A percentile compares a stretch with the other conserved stretches of the same genome.
Evolutionary conservation across 2,797 vertebrate species (phyloP).

Genomic region (Sebastolobus altivelis): DNA sequence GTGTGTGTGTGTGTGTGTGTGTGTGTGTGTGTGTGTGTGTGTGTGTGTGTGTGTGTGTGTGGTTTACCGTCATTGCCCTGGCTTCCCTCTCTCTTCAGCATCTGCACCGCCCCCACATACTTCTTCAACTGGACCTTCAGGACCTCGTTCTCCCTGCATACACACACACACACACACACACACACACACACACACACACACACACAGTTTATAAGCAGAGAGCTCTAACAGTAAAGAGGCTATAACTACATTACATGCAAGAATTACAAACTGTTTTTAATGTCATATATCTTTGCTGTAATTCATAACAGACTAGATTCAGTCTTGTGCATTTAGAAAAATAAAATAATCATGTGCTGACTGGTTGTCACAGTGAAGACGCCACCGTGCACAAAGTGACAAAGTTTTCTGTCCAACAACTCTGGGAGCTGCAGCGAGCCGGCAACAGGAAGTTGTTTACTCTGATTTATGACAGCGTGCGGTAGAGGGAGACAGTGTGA

Average conservation of each 20-base stretch:
- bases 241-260: not conserved
- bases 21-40: constrained; percentile 26
- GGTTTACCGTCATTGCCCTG: constrained; percentile 91
- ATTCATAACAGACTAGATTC: not conserved
- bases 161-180: constrained; percentile 52
- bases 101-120: constrained; percentile 98
- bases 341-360: not conserved
- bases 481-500: constrained; percentile 26
- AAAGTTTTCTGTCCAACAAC: constrained; percentile 4
- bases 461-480: constrained; percentile 32
- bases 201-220: constrained; percentile 13
- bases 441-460: constrained; percentile 36
- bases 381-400: not conserved
- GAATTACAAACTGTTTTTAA: not conserved
- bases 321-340: not conserved
- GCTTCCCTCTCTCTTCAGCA: constrained; percentile 96
- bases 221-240: not conserved
- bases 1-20: constrained; percentile 15
- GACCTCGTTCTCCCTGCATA: constrained; percentile 97
- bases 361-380: not conserved
- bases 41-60: constrained; percentile 10
- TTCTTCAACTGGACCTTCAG: constrained; percentile 99
- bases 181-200: constrained; percentile 54
- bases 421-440: constrained; percentile 9
- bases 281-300: not conserved